Evolutionary conservation across 1,140 invertebrate species (phyloP).

Genomic region (Drosophila leontia): DNA sequence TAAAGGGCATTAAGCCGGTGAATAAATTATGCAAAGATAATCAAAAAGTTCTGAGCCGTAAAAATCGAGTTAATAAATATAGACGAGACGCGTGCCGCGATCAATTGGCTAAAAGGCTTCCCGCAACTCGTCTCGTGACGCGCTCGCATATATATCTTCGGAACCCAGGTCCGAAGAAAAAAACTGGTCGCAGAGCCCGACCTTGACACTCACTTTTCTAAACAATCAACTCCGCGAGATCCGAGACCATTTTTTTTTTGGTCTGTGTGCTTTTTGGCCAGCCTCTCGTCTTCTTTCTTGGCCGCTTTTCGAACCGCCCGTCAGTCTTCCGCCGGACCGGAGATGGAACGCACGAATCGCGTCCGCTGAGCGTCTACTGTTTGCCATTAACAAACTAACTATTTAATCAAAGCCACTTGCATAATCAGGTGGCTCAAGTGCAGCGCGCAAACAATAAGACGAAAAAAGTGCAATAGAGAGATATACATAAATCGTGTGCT

Average conservation of each 20-base stretch:
- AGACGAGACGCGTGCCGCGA: conserved; percentile 66
- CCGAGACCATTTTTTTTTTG: conserved; percentile 49
- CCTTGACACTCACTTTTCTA: conserved; percentile 85
- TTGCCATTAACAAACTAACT: conserved; percentile 3
- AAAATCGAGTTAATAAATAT: conserved; percentile 15
- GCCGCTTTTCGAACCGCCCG: conserved; percentile 52
- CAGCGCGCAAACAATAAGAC: conserved; percentile 56
- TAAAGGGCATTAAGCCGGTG: conserved; percentile 43
- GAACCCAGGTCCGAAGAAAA: conserved; percentile 18
- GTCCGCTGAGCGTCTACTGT: conserved; percentile 22
- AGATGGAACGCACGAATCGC: conserved; percentile 65
- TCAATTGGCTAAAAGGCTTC: conserved; percentile 33
- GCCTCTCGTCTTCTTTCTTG: conserved; percentile 82
- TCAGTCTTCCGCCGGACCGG: conserved; percentile 76
- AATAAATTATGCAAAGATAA: conserved; percentile 75
- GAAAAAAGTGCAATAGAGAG: conserved; percentile 26
- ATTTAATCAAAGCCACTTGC: conserved; percentile 47
- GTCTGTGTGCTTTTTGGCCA: conserved; percentile 62
- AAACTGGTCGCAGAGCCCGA: conserved; percentile 67
- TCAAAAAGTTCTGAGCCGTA: conserved; percentile 44
- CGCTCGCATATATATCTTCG: conserved; percentile 17
- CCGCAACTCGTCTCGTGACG: conserved; percentile 69
- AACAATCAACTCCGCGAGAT: conserved; percentile 55
- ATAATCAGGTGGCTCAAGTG: conserved; percentile 63
- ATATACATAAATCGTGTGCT: conserved; percentile 48